Percentiles rank a stretch among this genome's conserved stretches.
Evolutionary conservation across 2,113 vertebrate species (phyloP).

Genomic region (Oryzias javanicus): DNA sequence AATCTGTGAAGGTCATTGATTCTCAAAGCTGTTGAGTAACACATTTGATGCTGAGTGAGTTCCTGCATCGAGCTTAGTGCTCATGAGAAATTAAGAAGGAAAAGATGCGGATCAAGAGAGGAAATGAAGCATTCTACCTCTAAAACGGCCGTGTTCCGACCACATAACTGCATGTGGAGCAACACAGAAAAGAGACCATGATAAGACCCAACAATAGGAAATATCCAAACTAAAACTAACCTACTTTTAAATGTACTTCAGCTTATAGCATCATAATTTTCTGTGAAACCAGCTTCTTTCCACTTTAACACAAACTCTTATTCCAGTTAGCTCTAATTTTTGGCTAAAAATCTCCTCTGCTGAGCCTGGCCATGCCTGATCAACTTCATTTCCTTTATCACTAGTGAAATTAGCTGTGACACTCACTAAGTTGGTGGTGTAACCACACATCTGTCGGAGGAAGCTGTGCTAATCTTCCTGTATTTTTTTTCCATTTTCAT

Average conservation of each 20-base stretch:
- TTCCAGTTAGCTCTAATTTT: conserved; percentile 38
- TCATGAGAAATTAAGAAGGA: neutral
- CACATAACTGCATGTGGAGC: neutral
- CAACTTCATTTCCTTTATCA: conserved; percentile 36
- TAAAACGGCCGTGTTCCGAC: neutral
- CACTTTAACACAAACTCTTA: conserved; percentile 31
- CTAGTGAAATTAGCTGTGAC: conserved; percentile 35
- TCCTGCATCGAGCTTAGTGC: conserved; percentile 4
- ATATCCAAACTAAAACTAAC: neutral
- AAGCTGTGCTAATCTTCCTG: conserved; percentile 1
- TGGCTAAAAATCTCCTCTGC: conserved; percentile 42
- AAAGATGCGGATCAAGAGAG: conserved; percentile 2
- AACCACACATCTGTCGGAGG: conserved; percentile 5
- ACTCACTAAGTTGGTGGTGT: conserved; percentile 13
- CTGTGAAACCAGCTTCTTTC: neutral
- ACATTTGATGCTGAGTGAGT: conserved; percentile 14
- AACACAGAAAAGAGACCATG: neutral
- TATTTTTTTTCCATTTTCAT: conserved; percentile 1
- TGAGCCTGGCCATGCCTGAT: conserved; percentile 36
- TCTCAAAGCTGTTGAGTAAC: conserved; percentile 28
- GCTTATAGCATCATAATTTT: conserved; percentile 7
- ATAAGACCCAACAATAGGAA: neutral
- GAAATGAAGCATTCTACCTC: neutral
- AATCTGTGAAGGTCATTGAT: conserved; percentile 56
- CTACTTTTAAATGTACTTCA: neutral